Conservation (phyloP, 1,140 invertebrate genomes). For the Eueides isabella region DNA sequence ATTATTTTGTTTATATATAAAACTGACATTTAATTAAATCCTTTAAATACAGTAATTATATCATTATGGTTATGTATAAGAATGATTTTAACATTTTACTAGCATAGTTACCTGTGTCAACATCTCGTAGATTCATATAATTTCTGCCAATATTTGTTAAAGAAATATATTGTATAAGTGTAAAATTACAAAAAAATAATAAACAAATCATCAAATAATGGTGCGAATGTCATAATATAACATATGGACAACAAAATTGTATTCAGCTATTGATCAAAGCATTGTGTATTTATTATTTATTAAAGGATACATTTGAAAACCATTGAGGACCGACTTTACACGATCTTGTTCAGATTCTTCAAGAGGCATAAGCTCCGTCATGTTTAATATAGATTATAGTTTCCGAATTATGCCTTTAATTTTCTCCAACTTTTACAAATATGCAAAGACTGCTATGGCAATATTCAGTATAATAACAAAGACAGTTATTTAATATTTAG, state of each 20-base stretch:
- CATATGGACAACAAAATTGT: not conserved
- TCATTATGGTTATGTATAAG: no score
- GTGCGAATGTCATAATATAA: not conserved
- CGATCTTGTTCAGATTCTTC: slow-evolving; percentile 68
- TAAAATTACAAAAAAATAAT: not conserved
- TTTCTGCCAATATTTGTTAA: slow-evolving; percentile 86
- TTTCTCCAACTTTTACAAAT: not conserved
- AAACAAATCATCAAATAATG: not conserved
- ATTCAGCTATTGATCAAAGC: not conserved
- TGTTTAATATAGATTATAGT: slow-evolving; percentile 34
- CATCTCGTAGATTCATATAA: slow-evolving; percentile 99
- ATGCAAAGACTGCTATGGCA: not conserved
- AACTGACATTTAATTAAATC: no score
- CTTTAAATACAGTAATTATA: no score
- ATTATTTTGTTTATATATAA: not conserved
- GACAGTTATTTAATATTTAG: not conserved
- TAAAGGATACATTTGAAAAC: slow-evolving; percentile 85
- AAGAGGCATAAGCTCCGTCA: slow-evolving; percentile 64
- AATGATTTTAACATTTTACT: not conserved
- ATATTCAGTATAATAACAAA: not conserved
- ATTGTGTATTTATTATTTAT: not conserved
- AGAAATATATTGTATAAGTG: not conserved
- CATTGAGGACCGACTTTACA: slow-evolving; percentile 80
- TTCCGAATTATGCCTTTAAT: not conserved
- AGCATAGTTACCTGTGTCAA: slow-evolving; percentile 93